Percentiles rank a stretch among this genome's conserved stretches.
Evolutionary conservation across 2,113 vertebrate species (phyloP).

Genomic region (Suncus etruscus): DNA sequence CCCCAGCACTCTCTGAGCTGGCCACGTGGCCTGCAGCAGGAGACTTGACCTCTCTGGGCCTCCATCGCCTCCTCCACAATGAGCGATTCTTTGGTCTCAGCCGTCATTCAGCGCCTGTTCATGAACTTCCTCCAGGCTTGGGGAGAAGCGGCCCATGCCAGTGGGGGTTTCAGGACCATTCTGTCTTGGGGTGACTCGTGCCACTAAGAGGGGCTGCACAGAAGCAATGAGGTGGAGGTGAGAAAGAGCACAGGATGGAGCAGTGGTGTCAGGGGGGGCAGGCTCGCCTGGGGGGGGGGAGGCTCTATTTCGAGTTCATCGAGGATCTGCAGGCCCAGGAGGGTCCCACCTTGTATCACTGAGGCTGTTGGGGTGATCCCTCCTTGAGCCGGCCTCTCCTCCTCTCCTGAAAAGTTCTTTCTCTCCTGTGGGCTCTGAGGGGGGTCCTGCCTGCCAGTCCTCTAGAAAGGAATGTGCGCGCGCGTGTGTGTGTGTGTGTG

Average conservation of each 20-base stretch:
- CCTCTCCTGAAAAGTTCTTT: not conserved
- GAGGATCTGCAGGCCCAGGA: no score
- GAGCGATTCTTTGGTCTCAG: not conserved
- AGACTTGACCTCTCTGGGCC: conserved; percentile 49
- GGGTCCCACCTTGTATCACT: no score
- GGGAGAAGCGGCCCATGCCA: not conserved
- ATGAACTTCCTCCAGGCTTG: conserved; percentile 38
- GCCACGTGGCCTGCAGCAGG: conserved; percentile 57
- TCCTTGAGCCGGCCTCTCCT: no score
- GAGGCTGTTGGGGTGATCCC: no score
- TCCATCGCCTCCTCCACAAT: not conserved
- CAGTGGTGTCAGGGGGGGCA: no score
- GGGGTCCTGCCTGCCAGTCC: not conserved
- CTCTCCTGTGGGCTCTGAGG: not conserved
- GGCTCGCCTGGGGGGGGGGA: no score
- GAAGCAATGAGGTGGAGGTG: not conserved
- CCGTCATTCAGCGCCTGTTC: conserved; percentile 23
- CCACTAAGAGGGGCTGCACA: not conserved
- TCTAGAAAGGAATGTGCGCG: not conserved
- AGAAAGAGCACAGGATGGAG: no score
- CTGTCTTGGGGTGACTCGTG: not conserved
- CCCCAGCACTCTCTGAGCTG: not conserved
- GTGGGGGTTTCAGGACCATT: not conserved
- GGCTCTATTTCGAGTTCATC: no score
- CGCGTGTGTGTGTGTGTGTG: no score